Base-by-base conservation (phyloP, 2,797 vertebrate species). In the Gymnothorax reevesii region DNA sequence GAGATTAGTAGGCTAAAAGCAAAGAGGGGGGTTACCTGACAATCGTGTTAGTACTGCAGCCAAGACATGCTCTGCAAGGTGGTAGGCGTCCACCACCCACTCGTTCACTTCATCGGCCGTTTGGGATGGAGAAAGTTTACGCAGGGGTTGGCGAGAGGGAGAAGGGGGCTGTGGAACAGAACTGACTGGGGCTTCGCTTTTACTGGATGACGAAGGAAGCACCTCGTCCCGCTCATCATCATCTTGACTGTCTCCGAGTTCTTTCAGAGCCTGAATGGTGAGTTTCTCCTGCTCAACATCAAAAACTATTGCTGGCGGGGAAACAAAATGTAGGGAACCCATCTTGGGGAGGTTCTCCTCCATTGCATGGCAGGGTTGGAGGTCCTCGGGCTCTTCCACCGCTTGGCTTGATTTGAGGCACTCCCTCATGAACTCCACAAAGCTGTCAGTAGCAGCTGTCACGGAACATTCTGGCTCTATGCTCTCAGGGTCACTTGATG, bases 51-150 rank as follows among this genome's bases (percentile, higher is more conserved):
- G 95, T 96, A 97, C 93, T 93, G 95, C 93, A 93, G 95, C 94
- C 95, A 97, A 95, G 91, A 95, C 95, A 96, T 96, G 96, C 95
- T 96, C 96, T 90, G 96, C 95, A 88, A 97, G 96, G 92, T 96
- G 94, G 92, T 95, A 96, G 88, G 95, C 95, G 90, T 96, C 95
- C 84, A 95, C 95, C 89, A 96, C 94, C 96, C 94, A 96, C 91
- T 94, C 91, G 89, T 96, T 95, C 87, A 95, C 94, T 90, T 93
- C 92, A 87, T 96, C 95, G 88, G 95, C 93, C 92, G 95, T 95
- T 93, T 92, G 94, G 89, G 93, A 92, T 92, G 94, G 91, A 0
- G 89, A 90, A 88, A 86, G 52, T 89, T 94, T 93, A 6, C 86
- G 80, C 83, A 88, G 88, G 89, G 66, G 86, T 86, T 86, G 86